A percentile compares a stretch with the other conserved stretches of the same genome.
Conservation (phyloP, 2,797 vertebrate species). For the Takifugu rubripes region DNA sequence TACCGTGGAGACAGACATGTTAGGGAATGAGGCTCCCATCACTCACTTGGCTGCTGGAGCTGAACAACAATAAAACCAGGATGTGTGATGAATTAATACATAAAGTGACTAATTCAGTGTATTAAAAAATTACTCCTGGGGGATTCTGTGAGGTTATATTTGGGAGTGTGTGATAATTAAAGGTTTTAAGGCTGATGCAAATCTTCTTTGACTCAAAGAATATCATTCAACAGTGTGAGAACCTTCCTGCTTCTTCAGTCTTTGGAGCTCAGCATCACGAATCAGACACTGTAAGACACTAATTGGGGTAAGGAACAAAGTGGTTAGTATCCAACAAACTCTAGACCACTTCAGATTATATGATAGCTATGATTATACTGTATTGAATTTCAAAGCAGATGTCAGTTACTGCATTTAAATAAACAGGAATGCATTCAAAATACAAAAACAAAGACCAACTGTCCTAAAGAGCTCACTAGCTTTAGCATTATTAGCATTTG, state of each 20-base stretch:
- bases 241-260: constrained; percentile 44
- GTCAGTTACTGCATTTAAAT: no score
- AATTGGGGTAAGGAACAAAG: constrained; percentile 7
- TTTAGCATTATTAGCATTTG: constrained; percentile 2
- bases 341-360: no score
- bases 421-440: no score
- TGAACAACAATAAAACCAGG: constrained; percentile 29
- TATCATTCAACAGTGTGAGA: constrained; percentile 42
- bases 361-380: no score
- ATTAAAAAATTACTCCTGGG: no score
- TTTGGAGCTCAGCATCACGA: constrained; percentile 30
- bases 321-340: no score
- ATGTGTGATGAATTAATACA: neutral
- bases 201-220: neutral
- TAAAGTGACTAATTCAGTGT: neutral
- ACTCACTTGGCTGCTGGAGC: constrained; percentile 48
- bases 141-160: no score
- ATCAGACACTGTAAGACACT: constrained; percentile 16
- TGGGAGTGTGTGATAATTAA: no score
- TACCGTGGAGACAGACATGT: constrained; percentile 61
- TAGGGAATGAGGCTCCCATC: constrained; percentile 52
- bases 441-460: no score
- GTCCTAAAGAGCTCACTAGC: neutral
- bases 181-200: constrained; percentile 5
- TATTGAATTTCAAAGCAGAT: no score